phyloP scores from a whole-genome alignment of 30 jellyfish, hydroid and myxozoan genomes.

The Aurelia sp. region DNA sequence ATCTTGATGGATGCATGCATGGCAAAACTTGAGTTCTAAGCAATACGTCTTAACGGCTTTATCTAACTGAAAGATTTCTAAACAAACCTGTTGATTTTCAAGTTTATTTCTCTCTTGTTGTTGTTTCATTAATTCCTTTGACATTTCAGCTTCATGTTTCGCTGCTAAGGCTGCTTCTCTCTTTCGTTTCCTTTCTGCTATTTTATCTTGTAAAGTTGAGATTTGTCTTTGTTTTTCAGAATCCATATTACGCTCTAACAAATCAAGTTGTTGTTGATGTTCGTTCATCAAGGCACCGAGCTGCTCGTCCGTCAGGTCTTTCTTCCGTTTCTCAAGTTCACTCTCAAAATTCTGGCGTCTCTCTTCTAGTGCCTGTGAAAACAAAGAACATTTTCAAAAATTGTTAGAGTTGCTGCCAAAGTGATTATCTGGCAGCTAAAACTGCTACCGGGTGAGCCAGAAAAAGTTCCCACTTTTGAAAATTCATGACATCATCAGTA shows the following conservation, averaged over 20 bases:
- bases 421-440: too few relatives aligned
- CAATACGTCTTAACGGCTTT: too few relatives aligned
- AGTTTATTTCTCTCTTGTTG: slow-evolving; percentile 75
- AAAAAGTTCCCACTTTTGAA: too few relatives aligned
- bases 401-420: too few relatives aligned
- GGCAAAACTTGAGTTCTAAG: too few relatives aligned
- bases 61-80: too few relatives aligned
- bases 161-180: slow-evolving; percentile 72
- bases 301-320: slow-evolving; percentile 86
- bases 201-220: slow-evolving; percentile 79
- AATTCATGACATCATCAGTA: too few relatives aligned
- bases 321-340: slow-evolving; percentile 73
- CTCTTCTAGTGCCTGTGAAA: slow-evolving; percentile 78
- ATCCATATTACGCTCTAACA: slow-evolving; percentile 88
- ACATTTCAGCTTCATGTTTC: slow-evolving; percentile 83
- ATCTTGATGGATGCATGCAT: too few relatives aligned
- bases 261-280: slow-evolving; percentile 82
- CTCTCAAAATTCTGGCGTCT: slow-evolving; percentile 73
- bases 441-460: too few relatives aligned
- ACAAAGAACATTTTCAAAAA: too few relatives aligned
- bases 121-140: slow-evolving; percentile 79
- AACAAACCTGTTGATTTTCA: slow-evolving; percentile 78
- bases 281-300: slow-evolving; percentile 73
- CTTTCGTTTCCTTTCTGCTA: slow-evolving; percentile 82
- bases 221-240: slow-evolving; percentile 89